phyloP scores from a whole-genome alignment of 2,113 vertebrate genomes.

The Daubentonia madagascariensis region DNA sequence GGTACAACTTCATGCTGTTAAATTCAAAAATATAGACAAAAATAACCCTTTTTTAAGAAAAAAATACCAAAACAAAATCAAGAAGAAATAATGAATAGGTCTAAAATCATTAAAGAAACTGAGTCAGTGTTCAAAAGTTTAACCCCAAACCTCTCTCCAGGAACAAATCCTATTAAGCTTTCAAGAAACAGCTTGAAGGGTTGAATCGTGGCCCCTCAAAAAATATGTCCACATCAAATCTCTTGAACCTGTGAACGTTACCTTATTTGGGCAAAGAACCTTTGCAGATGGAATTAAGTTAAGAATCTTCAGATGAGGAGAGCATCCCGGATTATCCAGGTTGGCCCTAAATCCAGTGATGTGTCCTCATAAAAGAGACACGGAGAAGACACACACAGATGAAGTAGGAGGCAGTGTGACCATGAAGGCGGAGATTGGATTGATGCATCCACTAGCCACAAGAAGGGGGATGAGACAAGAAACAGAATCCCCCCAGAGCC shows the following conservation, averaged over 20 bases:
- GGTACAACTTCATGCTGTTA: background rate
- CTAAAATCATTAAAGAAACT: slow-evolving; percentile 17
- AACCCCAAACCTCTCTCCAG: background rate
- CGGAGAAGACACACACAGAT: background rate
- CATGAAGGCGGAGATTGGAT: background rate
- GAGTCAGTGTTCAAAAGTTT: background rate
- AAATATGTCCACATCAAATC: background rate
- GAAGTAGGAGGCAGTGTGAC: background rate
- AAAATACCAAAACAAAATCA: background rate
- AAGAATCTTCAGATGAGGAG: background rate
- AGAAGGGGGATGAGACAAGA: background rate
- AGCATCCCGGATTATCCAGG: background rate
- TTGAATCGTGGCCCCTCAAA: background rate
- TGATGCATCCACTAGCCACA: fast-evolving
- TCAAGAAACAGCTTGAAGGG: background rate
- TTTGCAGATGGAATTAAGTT: background rate
- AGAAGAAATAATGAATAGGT: background rate
- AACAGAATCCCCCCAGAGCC: background rate
- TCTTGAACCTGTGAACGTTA: background rate
- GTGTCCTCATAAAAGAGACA: background rate
- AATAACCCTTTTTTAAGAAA: background rate
- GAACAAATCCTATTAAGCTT: background rate
- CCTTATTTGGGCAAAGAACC: background rate
- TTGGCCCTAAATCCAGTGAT: background rate
- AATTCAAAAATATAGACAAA: background rate